Evolutionary conservation across 2,888 invertebrate genomes (phyloP), one percentile per base, ranked within the genome.

Genomic region (Hypercompe scribonia): DNA sequence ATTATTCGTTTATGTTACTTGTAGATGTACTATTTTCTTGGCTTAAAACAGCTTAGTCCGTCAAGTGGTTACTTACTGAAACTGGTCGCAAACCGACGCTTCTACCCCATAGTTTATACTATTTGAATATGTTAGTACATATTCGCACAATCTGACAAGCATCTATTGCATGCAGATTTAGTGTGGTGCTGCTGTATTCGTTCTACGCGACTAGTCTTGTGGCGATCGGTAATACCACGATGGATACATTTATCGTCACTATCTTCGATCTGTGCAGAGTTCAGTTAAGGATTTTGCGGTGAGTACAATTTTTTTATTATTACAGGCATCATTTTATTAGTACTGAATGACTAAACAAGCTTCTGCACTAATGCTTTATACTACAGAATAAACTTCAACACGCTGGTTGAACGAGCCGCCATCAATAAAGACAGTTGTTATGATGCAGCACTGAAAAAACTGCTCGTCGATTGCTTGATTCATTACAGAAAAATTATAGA

Each of bases 201-300:
- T 90, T 87, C 85, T 90, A 89, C 81, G 86, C 86, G 21, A 93
- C 91, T 4, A 87, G 89, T 18, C 78, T 93, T 67, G 91, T 91
- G 33, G 93, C 90, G 18, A 83, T 93, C 61, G 93, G 92, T 28
- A 93, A 93, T 77, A 93, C 93, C 11, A 90, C 92, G 36, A 92
- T 91, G 92, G 93, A 93, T 72, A 92, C 92, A 0, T 90, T 93
- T 70, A 87, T 93, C 39, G 92, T 87, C 4, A 90, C 92, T 7
- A 80, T 93, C 8, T 81, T 93, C 58, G 87, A 87, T 74, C 91
- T 91, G 79, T 91, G 91, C 77, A 87, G 89, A 75, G 90, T 90
- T 1, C 92, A 93, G 74, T 76, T 93, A 11, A 86, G 71, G 33
- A 91, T 93, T 54, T 78, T 93, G 11, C 86, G 92, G 93, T 91